Percentiles rank a stretch among this genome's conserved stretches.
Conservation (phyloP, 2,888 invertebrate species). For the Liodrosophila aerea region DNA sequence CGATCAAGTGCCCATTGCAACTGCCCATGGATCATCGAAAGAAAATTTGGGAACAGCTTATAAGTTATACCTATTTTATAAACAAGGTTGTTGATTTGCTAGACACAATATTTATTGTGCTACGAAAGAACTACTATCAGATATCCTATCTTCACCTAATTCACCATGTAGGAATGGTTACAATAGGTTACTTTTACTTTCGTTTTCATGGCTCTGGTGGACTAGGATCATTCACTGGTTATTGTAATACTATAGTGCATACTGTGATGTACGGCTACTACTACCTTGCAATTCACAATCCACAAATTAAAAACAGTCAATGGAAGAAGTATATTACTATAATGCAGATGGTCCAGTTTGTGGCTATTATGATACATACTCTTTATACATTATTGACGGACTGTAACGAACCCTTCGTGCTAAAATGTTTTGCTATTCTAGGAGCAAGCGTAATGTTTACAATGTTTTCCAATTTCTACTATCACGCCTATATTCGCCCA, state of each 20-base stretch:
- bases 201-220: slow-evolving; percentile 87
- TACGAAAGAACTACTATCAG: slow-evolving; percentile 93
- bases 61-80: slow-evolving; percentile 65
- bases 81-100: slow-evolving; percentile 89
- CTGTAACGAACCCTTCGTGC: no score
- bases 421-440: no score
- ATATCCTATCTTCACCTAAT: slow-evolving; percentile 94
- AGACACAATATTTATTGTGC: slow-evolving; percentile 93
- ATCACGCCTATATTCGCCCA: no score
- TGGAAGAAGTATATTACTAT: slow-evolving; percentile 84
- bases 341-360: slow-evolving; percentile 85
- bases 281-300: slow-evolving; percentile 82
- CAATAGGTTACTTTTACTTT: slow-evolving; percentile 89
- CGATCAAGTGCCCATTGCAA: slow-evolving; percentile 9
- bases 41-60: slow-evolving; percentile 39
- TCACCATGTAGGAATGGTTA: slow-evolving; percentile 90
- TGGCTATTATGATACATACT: slow-evolving; percentile 42
- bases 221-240: slow-evolving; percentile 82
- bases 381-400: no score
- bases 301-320: slow-evolving; percentile 82
- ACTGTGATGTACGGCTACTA: slow-evolving; percentile 84
- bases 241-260: slow-evolving; percentile 83
- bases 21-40: slow-evolving; percentile 29
- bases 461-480: no score
- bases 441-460: no score